These are phyloP conservation scores for Alectura lathami DNA, from an alignment of 2,113 vertebrate genomes.

Conservation along the genomic window DNA sequence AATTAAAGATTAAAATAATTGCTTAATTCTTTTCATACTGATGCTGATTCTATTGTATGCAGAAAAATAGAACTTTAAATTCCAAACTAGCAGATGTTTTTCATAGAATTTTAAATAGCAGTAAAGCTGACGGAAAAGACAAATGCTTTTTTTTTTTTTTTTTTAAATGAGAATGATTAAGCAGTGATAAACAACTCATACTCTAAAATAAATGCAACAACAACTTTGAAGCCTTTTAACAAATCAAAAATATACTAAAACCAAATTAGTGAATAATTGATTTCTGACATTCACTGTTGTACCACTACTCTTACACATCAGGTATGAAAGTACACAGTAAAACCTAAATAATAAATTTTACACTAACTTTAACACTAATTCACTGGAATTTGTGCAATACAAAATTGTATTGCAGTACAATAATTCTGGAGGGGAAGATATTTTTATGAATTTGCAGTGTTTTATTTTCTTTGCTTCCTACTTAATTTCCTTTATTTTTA, in stretches of 20 bases:
- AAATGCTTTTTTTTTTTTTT: background rate
- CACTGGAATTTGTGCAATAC: no score
- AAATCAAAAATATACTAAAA: background rate
- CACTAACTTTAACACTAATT: background rate
- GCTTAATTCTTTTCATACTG: background rate
- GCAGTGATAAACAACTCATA: background rate
- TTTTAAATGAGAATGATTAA: constrained; percentile 37
- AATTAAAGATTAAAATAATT: constrained; percentile 36
- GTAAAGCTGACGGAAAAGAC: constrained; percentile 22
- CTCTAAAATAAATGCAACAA: constrained; percentile 15
- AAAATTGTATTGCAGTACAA: background rate
- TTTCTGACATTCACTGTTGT: background rate
- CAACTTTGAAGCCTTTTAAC: background rate
- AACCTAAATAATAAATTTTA: background rate
- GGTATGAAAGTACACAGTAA: background rate
- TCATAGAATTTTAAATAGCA: constrained; percentile 26
- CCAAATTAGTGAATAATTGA: background rate
- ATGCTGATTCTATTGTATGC: background rate
- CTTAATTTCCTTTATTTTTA: background rate
- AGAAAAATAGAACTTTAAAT: constrained; percentile 6
- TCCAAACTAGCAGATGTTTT: constrained; percentile 48
- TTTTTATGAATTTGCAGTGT: background rate
- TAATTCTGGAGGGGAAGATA: background rate
- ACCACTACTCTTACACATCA: background rate
- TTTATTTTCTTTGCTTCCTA: background rate